Evolutionary conservation across 2,888 invertebrate species (phyloP).

Genomic region (Tyria jacobaeae): DNA sequence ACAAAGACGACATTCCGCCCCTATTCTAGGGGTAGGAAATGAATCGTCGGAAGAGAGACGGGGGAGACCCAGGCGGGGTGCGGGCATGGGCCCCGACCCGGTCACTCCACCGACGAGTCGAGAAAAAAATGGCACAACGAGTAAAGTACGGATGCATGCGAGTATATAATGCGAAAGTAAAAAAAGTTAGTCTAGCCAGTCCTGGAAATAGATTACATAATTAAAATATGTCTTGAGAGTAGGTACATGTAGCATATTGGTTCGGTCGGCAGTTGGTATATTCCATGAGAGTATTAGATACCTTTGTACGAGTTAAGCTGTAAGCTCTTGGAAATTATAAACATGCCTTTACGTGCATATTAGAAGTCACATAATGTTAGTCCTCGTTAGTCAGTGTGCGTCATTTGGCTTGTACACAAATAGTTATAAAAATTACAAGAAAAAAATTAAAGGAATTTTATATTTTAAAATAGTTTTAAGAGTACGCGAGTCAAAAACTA

Average conservation of each 20-base stretch:
- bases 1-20: conserved; percentile 28
- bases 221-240: background rate
- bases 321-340: conserved; percentile 14
- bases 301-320: conserved; percentile 18
- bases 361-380: background rate
- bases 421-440: no score
- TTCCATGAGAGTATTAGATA: conserved; percentile 20
- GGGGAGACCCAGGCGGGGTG: conserved; percentile 75
- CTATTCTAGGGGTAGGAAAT: conserved; percentile 56
- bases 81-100: conserved; percentile 67
- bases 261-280: conserved; percentile 38
- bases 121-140: conserved; percentile 83
- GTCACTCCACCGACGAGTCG: conserved; percentile 57
- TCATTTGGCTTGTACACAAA: background rate
- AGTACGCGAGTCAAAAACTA: background rate
- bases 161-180: conserved; percentile 62
- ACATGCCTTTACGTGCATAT: conserved; percentile 37
- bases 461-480: background rate
- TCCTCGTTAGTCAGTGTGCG: background rate
- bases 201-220: conserved; percentile 66
- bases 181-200: conserved; percentile 79
- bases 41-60: conserved; percentile 61
- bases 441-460: no score
- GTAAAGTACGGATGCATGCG: conserved; percentile 65
- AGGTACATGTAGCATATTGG: background rate